Evolutionary conservation across 2,797 vertebrate species (phyloP), one percentile per base, ranked within the genome.

Genomic region (Acipenser ruthenus): DNA sequence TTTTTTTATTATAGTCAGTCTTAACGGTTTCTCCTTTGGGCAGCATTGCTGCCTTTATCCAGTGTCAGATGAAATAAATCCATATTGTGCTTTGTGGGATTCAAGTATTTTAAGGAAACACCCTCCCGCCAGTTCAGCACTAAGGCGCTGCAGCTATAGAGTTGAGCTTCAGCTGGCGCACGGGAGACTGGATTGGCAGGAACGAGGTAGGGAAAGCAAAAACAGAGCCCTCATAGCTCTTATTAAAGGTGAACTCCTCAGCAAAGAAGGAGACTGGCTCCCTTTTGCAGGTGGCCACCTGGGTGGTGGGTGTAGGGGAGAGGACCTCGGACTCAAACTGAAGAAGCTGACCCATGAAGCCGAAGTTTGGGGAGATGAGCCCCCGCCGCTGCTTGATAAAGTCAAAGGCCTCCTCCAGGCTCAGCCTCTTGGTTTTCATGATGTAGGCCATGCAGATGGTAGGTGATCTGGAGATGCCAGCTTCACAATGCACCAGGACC

Each of bases 371-470:
- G 0, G 96, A 99, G 80, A 99, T 74, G 71, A 99, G 86, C 6
- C 89, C 89, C 47, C 97, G 87, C 10, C 93, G 91, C 82, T 97
- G 93, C 75, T 97, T 96, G 86, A 99, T 89, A 73, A 93, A 90
- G 67, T 99, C 97, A 0, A 99, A 99, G 69, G 97, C 96, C 55
- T 94, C 95, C 13, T 98, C 95, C 68, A 99, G 84, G 48, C 84
- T 87, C 67, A 97, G 82, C 73, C 84, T 86, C 82, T 91, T 94
- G 0, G 88, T 96, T 80, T 91, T 96, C 95, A 99, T 99, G 83
- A 99, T 93, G 86, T 99, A 99, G 1, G 97, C 97, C 92, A 99
- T 96, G 84, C 97, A 99, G 87, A 99, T 99, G 78, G 97, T 99
- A 53, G 96, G 95, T 0, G 97, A 99, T 50, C 97, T 93, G 0